Evolutionary conservation across 2,888 invertebrate species (phyloP).

Genomic region (Agonopterix heracliana): DNA sequence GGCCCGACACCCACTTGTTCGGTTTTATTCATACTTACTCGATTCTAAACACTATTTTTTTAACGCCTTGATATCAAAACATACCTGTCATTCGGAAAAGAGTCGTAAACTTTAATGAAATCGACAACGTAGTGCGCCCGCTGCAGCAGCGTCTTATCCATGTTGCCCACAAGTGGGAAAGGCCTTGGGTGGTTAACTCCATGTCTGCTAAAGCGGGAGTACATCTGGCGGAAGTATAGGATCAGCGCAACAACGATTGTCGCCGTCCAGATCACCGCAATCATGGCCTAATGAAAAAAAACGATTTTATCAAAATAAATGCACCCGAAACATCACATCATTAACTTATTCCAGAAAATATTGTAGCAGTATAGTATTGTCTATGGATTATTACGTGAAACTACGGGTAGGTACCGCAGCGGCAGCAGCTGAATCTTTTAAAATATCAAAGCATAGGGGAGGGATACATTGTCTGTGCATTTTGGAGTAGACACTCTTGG

Average conservation of each 20-base stretch:
- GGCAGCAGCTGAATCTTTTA: too few relatives aligned
- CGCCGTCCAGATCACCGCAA: slow-evolving; percentile 28
- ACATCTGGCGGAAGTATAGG: slow-evolving; percentile 26
- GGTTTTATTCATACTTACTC: too few relatives aligned
- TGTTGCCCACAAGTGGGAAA: slow-evolving; percentile 31
- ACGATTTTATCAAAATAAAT: neutral
- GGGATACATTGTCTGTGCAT: too few relatives aligned
- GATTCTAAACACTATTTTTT: too few relatives aligned
- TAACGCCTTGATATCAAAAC: too few relatives aligned
- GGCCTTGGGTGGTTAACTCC: slow-evolving; percentile 28
- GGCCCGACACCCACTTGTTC: too few relatives aligned
- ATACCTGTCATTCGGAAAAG: neutral
- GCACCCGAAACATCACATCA: neutral
- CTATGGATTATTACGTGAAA: too few relatives aligned
- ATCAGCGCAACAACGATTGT: slow-evolving; percentile 20
- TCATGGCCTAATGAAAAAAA: slow-evolving; percentile 15
- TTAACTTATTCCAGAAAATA: too few relatives aligned
- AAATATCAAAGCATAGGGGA: too few relatives aligned
- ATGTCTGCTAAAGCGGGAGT: slow-evolving; percentile 28
- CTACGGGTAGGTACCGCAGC: too few relatives aligned
- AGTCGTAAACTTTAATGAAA: slow-evolving; percentile 20
- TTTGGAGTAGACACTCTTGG: too few relatives aligned
- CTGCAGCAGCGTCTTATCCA: slow-evolving; percentile 17
- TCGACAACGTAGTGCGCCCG: slow-evolving; percentile 26
- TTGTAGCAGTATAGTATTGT: too few relatives aligned